Conservation (phyloP, 2,113 vertebrate genomes). For the Carassius gibelio region DNA sequence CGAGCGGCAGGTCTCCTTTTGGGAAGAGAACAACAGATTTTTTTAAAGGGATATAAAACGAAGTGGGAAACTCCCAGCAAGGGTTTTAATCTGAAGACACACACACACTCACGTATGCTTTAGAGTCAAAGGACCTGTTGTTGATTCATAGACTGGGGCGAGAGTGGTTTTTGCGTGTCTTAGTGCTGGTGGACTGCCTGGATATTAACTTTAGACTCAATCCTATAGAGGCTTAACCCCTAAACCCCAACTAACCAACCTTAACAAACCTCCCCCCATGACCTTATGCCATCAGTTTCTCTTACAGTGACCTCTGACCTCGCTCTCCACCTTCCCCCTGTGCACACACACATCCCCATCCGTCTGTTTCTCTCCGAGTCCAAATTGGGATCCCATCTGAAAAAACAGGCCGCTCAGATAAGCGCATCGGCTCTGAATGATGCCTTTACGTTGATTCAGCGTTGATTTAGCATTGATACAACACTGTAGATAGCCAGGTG, state of each 20-base stretch:
- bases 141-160: slow-evolving; percentile 65
- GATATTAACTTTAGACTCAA: slow-evolving; percentile 72
- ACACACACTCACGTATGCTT: slow-evolving; percentile 38
- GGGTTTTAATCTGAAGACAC: slow-evolving; percentile 5
- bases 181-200: slow-evolving; percentile 62
- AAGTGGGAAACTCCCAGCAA: slow-evolving; percentile 30
- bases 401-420: slow-evolving; percentile 56
- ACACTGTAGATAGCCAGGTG: slow-evolving; percentile 44
- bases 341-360: slow-evolving; percentile 21
- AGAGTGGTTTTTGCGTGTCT: slow-evolving; percentile 69
- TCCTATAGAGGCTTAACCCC: slow-evolving; percentile 66
- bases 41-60: slow-evolving; percentile 37
- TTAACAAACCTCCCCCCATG: slow-evolving; percentile 47
- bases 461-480: slow-evolving; percentile 52
- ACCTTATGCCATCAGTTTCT: slow-evolving; percentile 69
- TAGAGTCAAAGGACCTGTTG: slow-evolving; percentile 65
- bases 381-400: slow-evolving; percentile 47
- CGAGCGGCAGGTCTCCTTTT: slow-evolving; percentile 39
- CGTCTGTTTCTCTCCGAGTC: background rate
- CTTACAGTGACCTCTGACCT: slow-evolving; percentile 72
- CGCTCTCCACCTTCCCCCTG: slow-evolving; percentile 11
- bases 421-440: slow-evolving; percentile 43
- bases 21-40: slow-evolving; percentile 18
- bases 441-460: slow-evolving; percentile 46
- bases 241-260: slow-evolving; percentile 55